Conservation (phyloP, 2,113 vertebrate genomes). For the Platysternon megacephalum region DNA sequence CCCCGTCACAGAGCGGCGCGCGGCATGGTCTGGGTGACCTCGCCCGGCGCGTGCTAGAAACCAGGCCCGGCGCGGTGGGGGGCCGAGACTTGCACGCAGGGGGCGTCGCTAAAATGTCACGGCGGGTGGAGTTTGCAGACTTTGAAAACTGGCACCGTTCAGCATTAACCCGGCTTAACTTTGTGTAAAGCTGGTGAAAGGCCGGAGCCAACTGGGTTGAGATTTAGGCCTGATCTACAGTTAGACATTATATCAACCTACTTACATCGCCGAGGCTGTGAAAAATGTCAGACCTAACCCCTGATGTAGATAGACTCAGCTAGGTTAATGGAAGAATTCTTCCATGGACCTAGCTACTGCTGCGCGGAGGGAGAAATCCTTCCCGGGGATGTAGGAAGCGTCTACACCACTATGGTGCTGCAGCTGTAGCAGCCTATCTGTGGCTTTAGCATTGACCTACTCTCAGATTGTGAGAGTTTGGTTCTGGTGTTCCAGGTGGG, state of each 20-base stretch:
- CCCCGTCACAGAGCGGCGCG: no score
- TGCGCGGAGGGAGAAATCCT: neutral
- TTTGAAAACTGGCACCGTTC: neutral
- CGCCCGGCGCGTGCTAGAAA: neutral
- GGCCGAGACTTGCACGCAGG: neutral
- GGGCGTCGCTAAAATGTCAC: neutral
- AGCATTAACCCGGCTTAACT: neutral
- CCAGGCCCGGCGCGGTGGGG: neutral
- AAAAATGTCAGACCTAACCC: neutral
- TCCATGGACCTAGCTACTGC: neutral
- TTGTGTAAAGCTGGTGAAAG: neutral
- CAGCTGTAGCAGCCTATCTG: no score
- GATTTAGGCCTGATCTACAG: neutral
- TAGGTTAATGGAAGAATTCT: neutral
- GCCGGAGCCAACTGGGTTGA: neutral
- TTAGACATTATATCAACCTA: fast-evolving
- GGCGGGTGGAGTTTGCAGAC: neutral
- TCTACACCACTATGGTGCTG: no score
- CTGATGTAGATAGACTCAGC: neutral
- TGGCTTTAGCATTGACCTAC: no score
- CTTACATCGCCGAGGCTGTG: neutral
- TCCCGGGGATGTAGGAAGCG: neutral
- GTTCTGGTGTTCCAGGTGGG: neutral
- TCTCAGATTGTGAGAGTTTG: neutral
- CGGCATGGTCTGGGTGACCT: neutral